Base-by-base conservation (phyloP, 2,888 invertebrate genomes). In the Chrysomela aeneicollis region DNA sequence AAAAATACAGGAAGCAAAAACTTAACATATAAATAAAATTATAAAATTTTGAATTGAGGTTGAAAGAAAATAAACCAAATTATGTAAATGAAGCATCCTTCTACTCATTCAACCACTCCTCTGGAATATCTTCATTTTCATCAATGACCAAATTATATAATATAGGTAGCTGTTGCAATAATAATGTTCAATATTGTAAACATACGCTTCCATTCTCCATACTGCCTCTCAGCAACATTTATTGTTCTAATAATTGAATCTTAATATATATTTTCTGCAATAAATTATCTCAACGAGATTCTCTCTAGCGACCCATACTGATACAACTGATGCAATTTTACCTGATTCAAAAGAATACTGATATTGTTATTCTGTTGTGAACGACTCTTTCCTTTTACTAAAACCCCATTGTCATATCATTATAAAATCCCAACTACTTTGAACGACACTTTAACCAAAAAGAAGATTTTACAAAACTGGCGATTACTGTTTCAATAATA, bases 131-230 rank as follows among this genome's bases (percentile, higher is more conserved):
- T 54, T 32, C 19, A 54, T 30, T 35, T 35, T 54, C 32, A 15
- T 32, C 54, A 32, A 54, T 54, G 5, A 35, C 54, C 35, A 54
- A 17, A 17, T 58, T 58, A 17, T 47, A 30, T 22, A 58, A 46
- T 9, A 58, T n/a, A n/a, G n/a, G n/a, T 30, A 47, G 49, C 58
- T n/a, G 58, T 54, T 32, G 54, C 54, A 54, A 54, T 17, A 54
- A 54, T 32, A 12, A 54, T 30, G 17, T 32, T 54, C 17, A 35
- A 54, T 6, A 35, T 10, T 4, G 15, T 54, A n/a, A 57, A 57
- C 42, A 42, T 49, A 6, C 49, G 49, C 5, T 49, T 49, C 49
- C 49, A 49, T 10, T 18, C 49, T 3, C 49, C 49, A 49, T 49
- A 49, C 21, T 49, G 49, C 10, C 49, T 49, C 21, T 49, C 19